Evolutionary conservation across 2,797 vertebrate species (phyloP).

Genomic region (Periophthalmus magnuspinnatus): DNA sequence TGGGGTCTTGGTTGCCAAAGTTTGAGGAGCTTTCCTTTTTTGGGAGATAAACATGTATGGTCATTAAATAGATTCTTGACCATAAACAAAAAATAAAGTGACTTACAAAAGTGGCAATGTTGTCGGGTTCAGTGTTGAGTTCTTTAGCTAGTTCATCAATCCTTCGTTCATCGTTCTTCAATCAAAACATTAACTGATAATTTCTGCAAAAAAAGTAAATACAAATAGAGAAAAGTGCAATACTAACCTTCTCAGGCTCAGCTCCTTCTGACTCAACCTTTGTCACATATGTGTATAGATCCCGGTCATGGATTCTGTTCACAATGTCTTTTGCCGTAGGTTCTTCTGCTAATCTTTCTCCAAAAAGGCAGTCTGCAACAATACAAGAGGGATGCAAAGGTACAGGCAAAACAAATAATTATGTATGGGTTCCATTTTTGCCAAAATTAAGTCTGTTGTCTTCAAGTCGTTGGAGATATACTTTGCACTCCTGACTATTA

Average conservation of each 20-base stretch:
- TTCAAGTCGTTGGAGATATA: no score
- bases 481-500: no score
- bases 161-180: no score
- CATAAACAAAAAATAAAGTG: background rate
- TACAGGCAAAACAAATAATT: background rate
- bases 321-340: background rate
- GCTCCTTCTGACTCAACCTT: background rate
- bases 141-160: background rate
- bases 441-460: no score
- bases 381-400: background rate
- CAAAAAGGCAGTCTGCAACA: background rate
- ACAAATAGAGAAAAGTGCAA: no score
- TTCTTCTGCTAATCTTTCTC: background rate
- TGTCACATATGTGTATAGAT: background rate
- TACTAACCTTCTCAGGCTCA: no score
- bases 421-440: background rate
- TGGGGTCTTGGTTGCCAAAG: background rate
- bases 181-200: no score
- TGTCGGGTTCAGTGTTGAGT: background rate
- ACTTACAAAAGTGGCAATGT: background rate
- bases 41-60: background rate
- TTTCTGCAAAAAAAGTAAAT: no score
- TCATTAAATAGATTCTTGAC: background rate
- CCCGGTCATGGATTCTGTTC: background rate
- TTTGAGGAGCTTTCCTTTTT: background rate